Evolutionary conservation across 2,888 invertebrate species (phyloP).

Genomic region (Perizoma affinitatum): DNA sequence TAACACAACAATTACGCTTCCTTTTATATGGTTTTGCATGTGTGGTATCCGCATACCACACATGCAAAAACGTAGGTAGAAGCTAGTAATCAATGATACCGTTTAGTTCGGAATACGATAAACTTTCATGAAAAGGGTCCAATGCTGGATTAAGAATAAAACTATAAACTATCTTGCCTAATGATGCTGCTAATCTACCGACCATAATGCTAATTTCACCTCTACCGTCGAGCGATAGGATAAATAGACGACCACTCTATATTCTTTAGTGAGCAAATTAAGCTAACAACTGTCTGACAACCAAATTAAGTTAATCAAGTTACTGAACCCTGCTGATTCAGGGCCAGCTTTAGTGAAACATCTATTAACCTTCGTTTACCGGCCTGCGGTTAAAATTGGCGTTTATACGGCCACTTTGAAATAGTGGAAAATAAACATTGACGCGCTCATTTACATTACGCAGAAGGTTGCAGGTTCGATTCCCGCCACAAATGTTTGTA

Average conservation of each 20-base stretch:
- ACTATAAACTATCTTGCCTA: slow-evolving; percentile 21
- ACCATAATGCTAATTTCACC: slow-evolving; percentile 18
- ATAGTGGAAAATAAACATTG: slow-evolving; percentile 7
- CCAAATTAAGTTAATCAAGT: slow-evolving; percentile 42
- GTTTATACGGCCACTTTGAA: slow-evolving; percentile 2
- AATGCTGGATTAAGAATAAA: slow-evolving; percentile 11
- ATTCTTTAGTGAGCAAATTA: slow-evolving; percentile 39
- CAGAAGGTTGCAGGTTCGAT: no score
- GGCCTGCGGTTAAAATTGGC: slow-evolving; percentile 15
- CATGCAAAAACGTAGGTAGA: no score
- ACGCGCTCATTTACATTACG: not conserved
- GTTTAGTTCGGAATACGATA: no score
- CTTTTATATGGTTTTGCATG: no score
- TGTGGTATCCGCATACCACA: no score
- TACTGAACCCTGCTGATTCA: slow-evolving; percentile 41
- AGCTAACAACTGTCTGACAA: slow-evolving; percentile 41
- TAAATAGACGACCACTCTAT: slow-evolving; percentile 34
- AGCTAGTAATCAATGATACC: no score
- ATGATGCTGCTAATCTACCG: slow-evolving; percentile 18
- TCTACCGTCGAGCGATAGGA: slow-evolving; percentile 31
- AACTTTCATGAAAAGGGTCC: no score
- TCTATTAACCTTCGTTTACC: slow-evolving; percentile 42
- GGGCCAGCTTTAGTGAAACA: slow-evolving; percentile 33
- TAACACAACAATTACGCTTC: no score
- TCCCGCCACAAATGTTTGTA: no score